Evolutionary conservation across 2,113 vertebrate species (phyloP).

Genomic region (Fukomys damarensis): DNA sequence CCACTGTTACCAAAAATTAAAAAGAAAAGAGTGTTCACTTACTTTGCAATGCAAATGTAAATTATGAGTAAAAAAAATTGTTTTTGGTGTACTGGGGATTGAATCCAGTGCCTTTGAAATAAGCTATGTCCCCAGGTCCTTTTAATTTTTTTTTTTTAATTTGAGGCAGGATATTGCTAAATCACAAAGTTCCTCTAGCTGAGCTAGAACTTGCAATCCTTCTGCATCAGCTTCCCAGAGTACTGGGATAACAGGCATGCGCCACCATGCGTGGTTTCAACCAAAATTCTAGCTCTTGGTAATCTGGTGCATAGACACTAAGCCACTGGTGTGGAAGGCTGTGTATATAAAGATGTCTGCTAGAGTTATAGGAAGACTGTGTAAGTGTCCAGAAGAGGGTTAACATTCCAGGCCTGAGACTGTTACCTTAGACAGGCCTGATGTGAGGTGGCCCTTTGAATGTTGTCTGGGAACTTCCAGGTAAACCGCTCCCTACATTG

Average conservation of each 20-base stretch:
- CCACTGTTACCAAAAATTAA: background rate
- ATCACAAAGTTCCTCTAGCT: background rate
- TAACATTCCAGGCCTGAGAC: background rate
- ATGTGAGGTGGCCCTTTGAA: background rate
- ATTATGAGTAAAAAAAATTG: background rate
- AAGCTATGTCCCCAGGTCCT: background rate
- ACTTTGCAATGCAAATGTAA: background rate
- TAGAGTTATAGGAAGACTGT: background rate
- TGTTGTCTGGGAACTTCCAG: background rate
- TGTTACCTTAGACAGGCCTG: background rate
- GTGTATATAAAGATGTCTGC: background rate
- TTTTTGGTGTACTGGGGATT: background rate
- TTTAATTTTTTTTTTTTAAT: background rate
- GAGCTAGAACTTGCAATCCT: background rate
- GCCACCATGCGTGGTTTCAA: background rate
- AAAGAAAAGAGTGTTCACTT: background rate
- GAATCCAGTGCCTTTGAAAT: background rate
- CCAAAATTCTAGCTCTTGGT: background rate
- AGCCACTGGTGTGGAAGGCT: background rate
- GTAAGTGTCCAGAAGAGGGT: background rate
- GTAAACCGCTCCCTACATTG: background rate
- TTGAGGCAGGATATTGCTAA: background rate
- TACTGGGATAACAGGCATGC: background rate
- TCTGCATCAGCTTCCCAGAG: background rate
- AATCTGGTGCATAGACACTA: background rate